Evolutionary conservation across 2,113 vertebrate species (phyloP), one percentile per base, ranked within the genome.

Genomic region (Labeo catla): DNA sequence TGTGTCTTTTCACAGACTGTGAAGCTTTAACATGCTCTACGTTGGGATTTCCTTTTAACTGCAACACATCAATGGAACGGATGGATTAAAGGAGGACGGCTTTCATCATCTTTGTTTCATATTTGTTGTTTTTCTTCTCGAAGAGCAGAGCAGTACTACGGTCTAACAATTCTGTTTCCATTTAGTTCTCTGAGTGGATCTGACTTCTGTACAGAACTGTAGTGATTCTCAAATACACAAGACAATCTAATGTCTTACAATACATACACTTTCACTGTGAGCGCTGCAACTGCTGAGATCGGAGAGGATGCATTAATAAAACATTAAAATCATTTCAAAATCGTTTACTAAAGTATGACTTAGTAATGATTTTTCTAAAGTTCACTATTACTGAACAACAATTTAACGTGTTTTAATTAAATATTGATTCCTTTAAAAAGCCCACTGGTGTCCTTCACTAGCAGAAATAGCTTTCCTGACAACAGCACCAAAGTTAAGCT

Each of bases 41-140:
- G 36, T 61, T 61, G 52, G 80, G 83, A 87, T 88, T 88, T 88
- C 79, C 77, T 81, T 86, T 81, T 78, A 86, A 85, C 81, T 73
- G 81, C 72, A 61, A 76, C 57, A 59, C 63, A 84, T 86, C 74
- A 61, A 66, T 72, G 68, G 43, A 87, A n/a, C 45, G 8, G 34
- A 86, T 23, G 52, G 65, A 72, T 80, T 65, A 86, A 80, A 72
- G 76, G 49, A 86, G 36, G 47, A 21, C 4, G n/a, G 65, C 50
- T 79, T 68, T 43, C 34, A 70, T 72, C 34, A 70, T 72, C 16
- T 47, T 39, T 36, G 10, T 61, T 82, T 70, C 81, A 70, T 52
- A 82, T 66, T 28, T 81, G 47, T 50, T 82, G 45, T 19, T 82
- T 19, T 70, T 82, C 65, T 52, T 81, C 45, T 4, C 21, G 43